Base-by-base conservation (phyloP, 2,113 vertebrate genomes). In the Narcine bancroftii region DNA sequence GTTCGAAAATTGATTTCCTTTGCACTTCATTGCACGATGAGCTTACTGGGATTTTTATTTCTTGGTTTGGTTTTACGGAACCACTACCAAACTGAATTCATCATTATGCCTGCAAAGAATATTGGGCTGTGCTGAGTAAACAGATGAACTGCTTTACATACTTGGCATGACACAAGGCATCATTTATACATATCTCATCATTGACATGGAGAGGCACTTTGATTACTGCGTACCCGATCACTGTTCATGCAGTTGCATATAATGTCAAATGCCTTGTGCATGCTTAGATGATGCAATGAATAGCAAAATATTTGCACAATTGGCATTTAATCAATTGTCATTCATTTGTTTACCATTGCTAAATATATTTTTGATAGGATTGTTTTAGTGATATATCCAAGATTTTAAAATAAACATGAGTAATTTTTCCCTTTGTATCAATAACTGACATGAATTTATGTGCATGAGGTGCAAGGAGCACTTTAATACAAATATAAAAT, bases 311-410 rank as follows among this genome's bases (percentile, higher is more conserved):
- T 91, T 91, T 71, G 89, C 89, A 91, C 89, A 91, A 39, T 91
- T 69, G 89, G 89, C 89, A 91, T 91, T 91, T 45, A 69, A 91
- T 91, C 63, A 69, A 42, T 21, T 66, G 89, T 91, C 42, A 39
- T 69, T 69, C 4, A 42, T 69, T 91, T 91, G 89, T 91, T 91
- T 69, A 91, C 63, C 89, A 91, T 91, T 91, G 89, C 89, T 91
- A 91, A 91, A 69, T 91, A 91, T 91, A 91, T 91, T 91, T 91
- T 91, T 91, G 89, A 91, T 91, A 91, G 89, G 63, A 91, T 91
- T 33, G 89, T 69, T 91, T 69, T 91, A 69, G 89, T 66, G 65
- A 91, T 65, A 69, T 91, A 91, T 65, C 85, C 89, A 69, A 91
- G 65, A 91, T 91, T 91, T 91, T 69, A 91, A 91, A 91, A 42